These are phyloP conservation scores for Halictus ligatus DNA, from an alignment of 2,888 invertebrate genomes.

Conservation along the genomic window DNA sequence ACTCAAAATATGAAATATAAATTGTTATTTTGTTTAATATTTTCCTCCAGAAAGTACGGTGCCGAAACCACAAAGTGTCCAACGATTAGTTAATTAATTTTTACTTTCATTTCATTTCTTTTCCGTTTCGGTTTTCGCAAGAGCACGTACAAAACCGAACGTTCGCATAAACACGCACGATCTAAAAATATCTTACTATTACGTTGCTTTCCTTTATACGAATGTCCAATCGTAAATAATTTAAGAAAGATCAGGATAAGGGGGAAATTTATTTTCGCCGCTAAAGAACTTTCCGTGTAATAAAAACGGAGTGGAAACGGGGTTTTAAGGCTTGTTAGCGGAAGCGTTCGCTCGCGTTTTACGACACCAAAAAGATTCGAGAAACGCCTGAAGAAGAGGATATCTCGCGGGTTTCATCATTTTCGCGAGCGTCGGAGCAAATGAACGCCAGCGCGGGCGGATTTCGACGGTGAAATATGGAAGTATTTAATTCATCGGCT, in stretches of 20 bases:
- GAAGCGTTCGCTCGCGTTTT: background rate
- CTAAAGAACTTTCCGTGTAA: background rate
- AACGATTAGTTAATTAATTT: background rate
- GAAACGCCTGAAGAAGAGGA: background rate
- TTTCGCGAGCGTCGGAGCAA: background rate
- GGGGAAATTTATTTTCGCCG: background rate
- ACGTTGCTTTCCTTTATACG: background rate
- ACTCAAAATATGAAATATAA: too few species aligned
- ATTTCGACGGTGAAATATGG: slow-evolving; percentile 42
- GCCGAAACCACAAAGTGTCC: background rate
- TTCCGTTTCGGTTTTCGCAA: too few species aligned
- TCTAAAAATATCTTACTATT: background rate
- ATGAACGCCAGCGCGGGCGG: background rate
- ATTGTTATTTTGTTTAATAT: background rate
- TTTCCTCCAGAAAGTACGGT: background rate
- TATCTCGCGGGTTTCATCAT: background rate
- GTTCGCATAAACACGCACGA: background rate
- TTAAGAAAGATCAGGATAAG: background rate
- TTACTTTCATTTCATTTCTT: background rate
- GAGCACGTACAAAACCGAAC: too few species aligned
- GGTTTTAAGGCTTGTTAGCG: background rate
- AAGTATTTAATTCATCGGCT: slow-evolving; percentile 23
- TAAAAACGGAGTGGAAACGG: background rate
- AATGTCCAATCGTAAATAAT: background rate
- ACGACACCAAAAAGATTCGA: background rate